Evolutionary conservation across 92 coral and sea anemone species (phyloP), one percentile per base, ranked within the genome.

Genomic region (Zoanthus sansibaricus): DNA sequence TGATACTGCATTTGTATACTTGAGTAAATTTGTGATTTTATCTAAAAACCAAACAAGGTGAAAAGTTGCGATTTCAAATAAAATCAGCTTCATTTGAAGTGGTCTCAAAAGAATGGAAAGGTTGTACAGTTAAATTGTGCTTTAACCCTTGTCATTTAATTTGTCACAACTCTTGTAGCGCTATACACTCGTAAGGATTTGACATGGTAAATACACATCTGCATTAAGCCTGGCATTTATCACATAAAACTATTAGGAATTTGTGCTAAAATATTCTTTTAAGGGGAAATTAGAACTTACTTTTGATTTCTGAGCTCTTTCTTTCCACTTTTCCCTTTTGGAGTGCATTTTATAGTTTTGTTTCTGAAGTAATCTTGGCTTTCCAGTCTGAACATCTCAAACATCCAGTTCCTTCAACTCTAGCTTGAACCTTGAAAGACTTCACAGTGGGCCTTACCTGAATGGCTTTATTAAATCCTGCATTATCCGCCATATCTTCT

Each of bases 251-350:
- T 48, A 48, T 48, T 5, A 9, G 52, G 9, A 48, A 25, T 25
- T 25, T 48, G 52, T 32, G 58, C n/a, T 18, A 30, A 66, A 16
- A 7, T 45, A 14, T 48, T 48, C 9, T 48, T 25, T 25, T 25
- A 48, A 48, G 67, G 52, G 16, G 61, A 21, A 82, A 83, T 13
- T 48, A 31, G 71, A 52, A 55, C 88, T 86, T 30, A 86, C 88
- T 58, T 72, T 16, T 86, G 75, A 72, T 58, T 48, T 71, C 48
- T 37, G 37, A 47, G 83, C 88, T 1, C 51, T 59, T 86, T 72
- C 88, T 86, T 73, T 86, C 88, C 88, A 86, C 45, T 75, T 86
- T 75, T 86, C 84, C 55, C 76, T 86, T 61, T 76, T 83, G 15
- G 89, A 76, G 14, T 74, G 66, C 67, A 76, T 30, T 47, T 74